phyloP scores from a whole-genome alignment of 1,140 invertebrate genomes.

The Antheraea pernyi region DNA sequence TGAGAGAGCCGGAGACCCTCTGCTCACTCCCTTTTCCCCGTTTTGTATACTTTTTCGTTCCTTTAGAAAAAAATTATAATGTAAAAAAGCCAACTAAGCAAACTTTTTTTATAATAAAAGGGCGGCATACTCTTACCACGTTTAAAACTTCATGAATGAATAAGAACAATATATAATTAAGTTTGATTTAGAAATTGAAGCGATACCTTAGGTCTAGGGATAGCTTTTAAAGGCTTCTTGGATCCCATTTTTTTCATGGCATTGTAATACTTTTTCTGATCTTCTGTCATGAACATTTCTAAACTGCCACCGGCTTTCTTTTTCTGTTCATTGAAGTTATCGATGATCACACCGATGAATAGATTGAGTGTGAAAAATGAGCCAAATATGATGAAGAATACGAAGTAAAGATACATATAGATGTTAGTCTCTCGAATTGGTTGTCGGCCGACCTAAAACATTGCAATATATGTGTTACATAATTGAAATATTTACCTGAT shows the following conservation, averaged over 20 bases:
- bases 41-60: too few species aligned
- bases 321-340: conserved; percentile 99
- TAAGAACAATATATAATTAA: background rate
- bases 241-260: conserved; percentile 99
- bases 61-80: too few species aligned
- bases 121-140: too few species aligned
- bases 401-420: conserved; percentile 99
- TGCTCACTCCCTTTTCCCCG: too few species aligned
- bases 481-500: background rate
- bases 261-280: conserved; percentile 99
- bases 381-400: conserved; percentile 98
- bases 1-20: too few species aligned
- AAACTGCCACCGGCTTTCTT: conserved; percentile 98
- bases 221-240: conserved; percentile 98
- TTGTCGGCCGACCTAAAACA: conserved; percentile 89
- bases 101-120: too few species aligned
- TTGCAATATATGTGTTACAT: conserved; percentile 2
- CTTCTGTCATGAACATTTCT: conserved; percentile 99
- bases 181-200: background rate
- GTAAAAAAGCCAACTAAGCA: too few species aligned
- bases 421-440: conserved; percentile 96
- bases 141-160: too few species aligned
- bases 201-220: conserved; percentile 94
- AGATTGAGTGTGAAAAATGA: conserved; percentile 98
- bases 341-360: conserved; percentile 99